Evolutionary conservation across 23 tunicate genomes (phyloP).

Genomic region (Aplidium turbinatum): DNA sequence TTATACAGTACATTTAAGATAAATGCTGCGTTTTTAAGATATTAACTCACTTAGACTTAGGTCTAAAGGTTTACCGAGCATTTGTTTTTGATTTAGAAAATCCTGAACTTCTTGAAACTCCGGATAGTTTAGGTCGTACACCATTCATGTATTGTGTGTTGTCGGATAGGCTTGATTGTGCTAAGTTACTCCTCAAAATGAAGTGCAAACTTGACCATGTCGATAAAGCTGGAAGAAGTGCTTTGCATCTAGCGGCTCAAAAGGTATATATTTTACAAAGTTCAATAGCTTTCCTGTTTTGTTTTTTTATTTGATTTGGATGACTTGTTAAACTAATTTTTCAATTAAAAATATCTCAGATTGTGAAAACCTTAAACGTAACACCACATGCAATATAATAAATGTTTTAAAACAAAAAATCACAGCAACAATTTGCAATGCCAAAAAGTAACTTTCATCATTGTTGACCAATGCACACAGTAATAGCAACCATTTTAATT

Average conservation of each 20-base stretch:
- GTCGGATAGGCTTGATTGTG: constrained; percentile 89
- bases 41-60: neutral
- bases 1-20: neutral
- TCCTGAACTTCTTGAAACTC: constrained; percentile 74
- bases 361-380: no score
- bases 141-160: constrained; percentile 99
- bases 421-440: no score
- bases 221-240: constrained; percentile 97
- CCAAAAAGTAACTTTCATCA: no score
- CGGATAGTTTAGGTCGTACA: constrained; percentile 96
- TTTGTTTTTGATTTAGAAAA: constrained; percentile 34
- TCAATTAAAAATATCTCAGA: no score
- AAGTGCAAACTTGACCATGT: constrained; percentile 79
- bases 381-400: no score
- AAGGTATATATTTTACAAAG: constrained; percentile 58
- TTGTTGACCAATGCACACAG: no score
- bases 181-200: constrained; percentile 80
- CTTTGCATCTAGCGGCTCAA: constrained; percentile 94
- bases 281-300: no score
- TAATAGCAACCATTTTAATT: no score
- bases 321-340: no score
- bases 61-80: neutral
- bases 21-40: neutral
- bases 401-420: no score
- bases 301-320: no score